Evolutionary conservation across 2,113 vertebrate genomes (phyloP), one percentile per base, ranked within the genome.

Genomic region (Orcinus orca): DNA sequence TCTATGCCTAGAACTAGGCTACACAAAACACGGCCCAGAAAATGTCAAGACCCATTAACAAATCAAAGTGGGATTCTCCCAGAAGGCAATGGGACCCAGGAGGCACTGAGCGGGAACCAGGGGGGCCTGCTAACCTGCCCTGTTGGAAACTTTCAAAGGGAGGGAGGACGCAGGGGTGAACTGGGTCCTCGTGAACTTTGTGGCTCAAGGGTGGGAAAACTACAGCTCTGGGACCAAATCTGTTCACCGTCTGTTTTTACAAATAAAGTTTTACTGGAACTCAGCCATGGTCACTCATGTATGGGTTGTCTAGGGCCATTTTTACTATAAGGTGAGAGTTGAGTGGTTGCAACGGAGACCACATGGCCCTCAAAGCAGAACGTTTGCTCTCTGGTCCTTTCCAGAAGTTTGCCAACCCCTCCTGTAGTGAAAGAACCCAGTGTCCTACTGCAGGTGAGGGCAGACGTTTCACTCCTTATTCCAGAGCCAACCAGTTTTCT

Each of bases 241-340:
- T 53, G 25, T 5, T 25, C 58, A 26, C 55, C 1, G 0, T 2
- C 25, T 77, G 62, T 31, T 85, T 81, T 70, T 80, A 50, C 71
- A 91, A 91, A 95, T 94, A 44, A 97, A 96, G 90, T 68, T 74
- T 91, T 91, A 68, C 4, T 62, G 41, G 71, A 31, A 73, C 33
- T 47, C 29, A 50, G 41, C 26, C 62, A 36, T 0, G 0, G 38
- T 12, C 76, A n/a, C 6, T 21, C 31, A 10, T 31, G 23, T 8
- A 38, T 1, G 18, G 58, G 11, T 29, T 20, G 2, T 55, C 76
- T 33, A 1, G 1, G 2, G 44, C 36, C n/a, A 10, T 41, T 70
- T 84, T 9, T 50, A 36, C 41, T 70, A 23, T 53, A 44, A 13
- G 2, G 12, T 38, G 41, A 70, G 60, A 58, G 29, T 3, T 29